These are phyloP conservation scores for Ophion obscuratus DNA, from an alignment of 2,888 invertebrate genomes.

Conservation along the genomic window DNA sequence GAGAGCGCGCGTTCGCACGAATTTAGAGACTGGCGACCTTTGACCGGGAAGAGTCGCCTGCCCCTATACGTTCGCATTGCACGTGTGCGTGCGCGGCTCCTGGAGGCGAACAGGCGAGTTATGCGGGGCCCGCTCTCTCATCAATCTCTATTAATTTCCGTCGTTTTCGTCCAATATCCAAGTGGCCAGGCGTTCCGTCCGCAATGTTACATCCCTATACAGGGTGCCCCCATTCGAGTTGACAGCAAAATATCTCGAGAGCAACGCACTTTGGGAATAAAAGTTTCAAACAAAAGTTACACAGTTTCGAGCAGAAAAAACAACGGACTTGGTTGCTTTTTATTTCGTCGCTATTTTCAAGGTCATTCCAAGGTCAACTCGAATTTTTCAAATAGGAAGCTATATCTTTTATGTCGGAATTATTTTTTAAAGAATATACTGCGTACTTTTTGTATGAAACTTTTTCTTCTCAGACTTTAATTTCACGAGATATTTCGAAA, in stretches of 20 bases:
- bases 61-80: background rate
- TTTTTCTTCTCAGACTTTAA: background rate
- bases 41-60: slow-evolving; percentile 15
- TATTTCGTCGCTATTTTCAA: background rate
- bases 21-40: background rate
- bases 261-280: background rate
- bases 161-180: slow-evolving; percentile 70
- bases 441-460: background rate
- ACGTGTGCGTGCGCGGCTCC: background rate
- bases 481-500: background rate
- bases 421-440: background rate
- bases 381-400: background rate
- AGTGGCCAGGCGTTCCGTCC: slow-evolving; percentile 44
- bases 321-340: background rate
- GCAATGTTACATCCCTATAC: background rate
- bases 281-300: background rate
- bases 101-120: slow-evolving; percentile 36
- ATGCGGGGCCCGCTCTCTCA: slow-evolving; percentile 71
- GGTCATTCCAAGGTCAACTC: background rate
- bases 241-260: background rate
- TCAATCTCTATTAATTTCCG: slow-evolving; percentile 75
- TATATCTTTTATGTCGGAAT: background rate
- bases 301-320: background rate
- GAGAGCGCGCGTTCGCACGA: background rate
- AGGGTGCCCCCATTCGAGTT: slow-evolving; percentile 9